Evolutionary conservation across 2,113 vertebrate genomes (phyloP).

Genomic region (Dicrurus megarhynchus): DNA sequence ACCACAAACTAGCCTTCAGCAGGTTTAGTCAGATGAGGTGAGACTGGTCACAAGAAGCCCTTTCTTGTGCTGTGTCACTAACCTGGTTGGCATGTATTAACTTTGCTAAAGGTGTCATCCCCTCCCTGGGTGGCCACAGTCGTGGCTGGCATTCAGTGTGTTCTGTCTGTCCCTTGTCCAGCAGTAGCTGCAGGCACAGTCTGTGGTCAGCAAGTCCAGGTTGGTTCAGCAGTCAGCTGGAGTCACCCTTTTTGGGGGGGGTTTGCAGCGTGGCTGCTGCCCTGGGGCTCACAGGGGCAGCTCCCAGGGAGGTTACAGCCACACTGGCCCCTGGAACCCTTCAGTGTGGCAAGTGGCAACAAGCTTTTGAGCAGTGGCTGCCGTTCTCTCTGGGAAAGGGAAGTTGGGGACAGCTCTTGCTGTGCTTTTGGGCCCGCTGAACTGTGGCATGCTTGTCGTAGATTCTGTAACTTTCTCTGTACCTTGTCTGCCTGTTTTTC

Average conservation of each 20-base stretch:
- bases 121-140: not conserved
- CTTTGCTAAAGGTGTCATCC: not conserved
- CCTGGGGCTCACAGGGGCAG: not conserved
- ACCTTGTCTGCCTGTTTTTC: slow-evolving; percentile 1
- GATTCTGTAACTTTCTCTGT: slow-evolving; percentile 39
- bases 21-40: not conserved
- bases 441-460: not conserved
- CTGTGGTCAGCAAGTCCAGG: not conserved
- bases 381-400: not conserved
- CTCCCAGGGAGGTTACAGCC: not conserved
- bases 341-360: not conserved
- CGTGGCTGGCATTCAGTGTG: not conserved
- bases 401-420: not conserved
- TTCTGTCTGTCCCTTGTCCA: not conserved
- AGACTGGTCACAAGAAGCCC: not conserved
- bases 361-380: slow-evolving; percentile 27
- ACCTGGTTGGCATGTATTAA: not conserved
- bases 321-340: not conserved
- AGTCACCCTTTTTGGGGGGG: not conserved
- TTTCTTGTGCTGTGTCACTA: not conserved
- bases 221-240: not conserved
- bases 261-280: not conserved
- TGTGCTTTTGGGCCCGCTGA: not conserved
- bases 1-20: not conserved
- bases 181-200: accelerated